Conservation (phyloP, 2,797 vertebrate species). For the Hybognathus amarus region DNA sequence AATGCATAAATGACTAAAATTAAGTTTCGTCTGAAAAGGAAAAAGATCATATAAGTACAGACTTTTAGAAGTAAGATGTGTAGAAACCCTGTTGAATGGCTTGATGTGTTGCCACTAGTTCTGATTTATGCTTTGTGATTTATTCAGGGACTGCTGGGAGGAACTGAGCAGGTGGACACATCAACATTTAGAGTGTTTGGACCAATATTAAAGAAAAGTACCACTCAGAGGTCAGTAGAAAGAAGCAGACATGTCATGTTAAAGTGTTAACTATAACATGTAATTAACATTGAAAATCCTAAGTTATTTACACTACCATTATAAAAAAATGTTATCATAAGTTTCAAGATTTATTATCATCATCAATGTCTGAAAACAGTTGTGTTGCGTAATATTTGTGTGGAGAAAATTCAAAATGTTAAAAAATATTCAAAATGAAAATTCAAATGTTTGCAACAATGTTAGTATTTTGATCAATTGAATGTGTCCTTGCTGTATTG, state of each 20-base stretch:
- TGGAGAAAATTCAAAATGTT: too few species aligned
- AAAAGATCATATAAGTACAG: too few species aligned
- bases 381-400: background rate
- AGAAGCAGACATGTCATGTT: too few species aligned
- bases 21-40: too few species aligned
- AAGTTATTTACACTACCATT: background rate
- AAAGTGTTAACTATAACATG: background rate
- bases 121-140: background rate
- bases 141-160: slow-evolving; percentile 80
- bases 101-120: background rate
- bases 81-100: background rate
- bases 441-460: background rate
- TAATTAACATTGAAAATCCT: background rate
- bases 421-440: too few species aligned
- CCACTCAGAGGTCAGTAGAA: slow-evolving; percentile 78
- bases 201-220: slow-evolving; percentile 84
- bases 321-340: background rate
- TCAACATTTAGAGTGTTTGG: slow-evolving; percentile 82
- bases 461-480: background rate
- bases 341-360: too few species aligned
- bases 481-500: background rate
- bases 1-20: background rate
- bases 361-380: background rate
- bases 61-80: too few species aligned
- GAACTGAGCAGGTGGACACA: slow-evolving; percentile 70